phyloP scores from a whole-genome alignment of 2,797 vertebrate species.

The Echiichthys vipera region DNA sequence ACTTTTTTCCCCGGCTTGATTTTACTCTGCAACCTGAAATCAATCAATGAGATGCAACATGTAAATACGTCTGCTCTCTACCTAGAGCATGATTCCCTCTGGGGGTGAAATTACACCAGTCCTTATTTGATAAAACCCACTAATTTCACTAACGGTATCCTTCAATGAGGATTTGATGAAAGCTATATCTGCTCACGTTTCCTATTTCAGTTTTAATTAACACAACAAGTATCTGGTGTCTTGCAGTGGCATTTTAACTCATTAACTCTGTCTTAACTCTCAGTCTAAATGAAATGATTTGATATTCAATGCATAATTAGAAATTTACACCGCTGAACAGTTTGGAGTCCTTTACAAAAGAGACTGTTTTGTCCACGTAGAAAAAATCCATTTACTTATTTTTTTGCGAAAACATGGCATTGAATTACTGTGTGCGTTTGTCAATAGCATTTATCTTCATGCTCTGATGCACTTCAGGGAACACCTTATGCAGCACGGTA shows the following conservation, averaged over 20 bases:
- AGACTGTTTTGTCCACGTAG: constrained; percentile 12
- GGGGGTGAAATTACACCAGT: not conserved
- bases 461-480: constrained; percentile 66
- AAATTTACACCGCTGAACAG: constrained; percentile 3
- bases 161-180: not conserved
- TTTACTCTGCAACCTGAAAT: not conserved
- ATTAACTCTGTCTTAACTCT: constrained; percentile 32
- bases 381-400: constrained; percentile 34
- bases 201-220: constrained; percentile 48
- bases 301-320: constrained; percentile 35
- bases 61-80: not conserved
- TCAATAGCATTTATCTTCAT: constrained; percentile 78
- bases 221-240: constrained; percentile 38
- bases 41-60: not conserved
- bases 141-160: not conserved
- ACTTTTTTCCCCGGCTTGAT: no score
- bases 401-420: constrained; percentile 54
- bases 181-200: constrained; percentile 13
- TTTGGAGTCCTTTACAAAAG: constrained; percentile 1
- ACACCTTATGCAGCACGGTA: constrained; percentile 25
- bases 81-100: not conserved
- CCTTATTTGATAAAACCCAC: not conserved
- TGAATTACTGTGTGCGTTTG: constrained; percentile 68
- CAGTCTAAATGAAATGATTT: constrained; percentile 40
- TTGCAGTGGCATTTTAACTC: constrained; percentile 51